Percentiles rank a stretch among this genome's conserved stretches.
Evolutionary conservation across 2,888 invertebrate species (phyloP).

Genomic region (Clusia tigrina): DNA sequence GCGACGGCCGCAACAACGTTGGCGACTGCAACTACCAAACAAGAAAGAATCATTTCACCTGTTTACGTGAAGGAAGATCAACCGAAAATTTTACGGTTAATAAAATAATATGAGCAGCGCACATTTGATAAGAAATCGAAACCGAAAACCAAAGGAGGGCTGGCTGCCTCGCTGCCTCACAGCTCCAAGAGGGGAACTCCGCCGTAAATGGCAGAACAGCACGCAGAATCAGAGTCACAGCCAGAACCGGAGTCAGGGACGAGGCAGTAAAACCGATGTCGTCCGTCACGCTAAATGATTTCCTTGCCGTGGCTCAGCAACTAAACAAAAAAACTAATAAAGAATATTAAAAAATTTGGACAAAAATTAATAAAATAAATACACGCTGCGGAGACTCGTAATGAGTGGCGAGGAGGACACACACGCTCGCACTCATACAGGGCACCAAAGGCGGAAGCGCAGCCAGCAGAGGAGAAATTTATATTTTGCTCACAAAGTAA

Average conservation of each 20-base stretch:
- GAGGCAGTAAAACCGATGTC: not conserved
- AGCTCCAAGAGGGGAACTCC: too few species aligned
- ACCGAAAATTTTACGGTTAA: slow-evolving; percentile 31
- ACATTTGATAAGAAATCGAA: slow-evolving; percentile 27
- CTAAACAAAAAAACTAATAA: not conserved
- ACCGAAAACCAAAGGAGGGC: slow-evolving; percentile 2
- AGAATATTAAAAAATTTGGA: slow-evolving; percentile 27
- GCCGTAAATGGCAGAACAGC: not conserved
- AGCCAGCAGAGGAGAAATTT: too few species aligned
- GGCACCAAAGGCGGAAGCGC: too few species aligned
- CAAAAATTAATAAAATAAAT: slow-evolving; percentile 47
- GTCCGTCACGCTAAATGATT: not conserved
- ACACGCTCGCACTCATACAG: too few species aligned
- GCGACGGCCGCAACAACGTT: too few species aligned
- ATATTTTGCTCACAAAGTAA: too few species aligned
- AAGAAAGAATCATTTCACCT: slow-evolving; percentile 58
- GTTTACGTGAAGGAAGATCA: slow-evolving; percentile 33
- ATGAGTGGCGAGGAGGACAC: slow-evolving; percentile 44
- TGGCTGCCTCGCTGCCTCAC: too few species aligned
- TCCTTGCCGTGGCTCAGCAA: not conserved
- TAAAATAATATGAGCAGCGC: slow-evolving; percentile 29
- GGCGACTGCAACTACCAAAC: too few species aligned
- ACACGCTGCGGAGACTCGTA: slow-evolving; percentile 36
- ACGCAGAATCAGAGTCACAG: too few species aligned
- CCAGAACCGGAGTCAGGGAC: not conserved